Percentiles rank a stretch among this genome's conserved stretches.
Conservation (phyloP, 2,113 vertebrate species). For the Callochromis pleurospilus region DNA sequence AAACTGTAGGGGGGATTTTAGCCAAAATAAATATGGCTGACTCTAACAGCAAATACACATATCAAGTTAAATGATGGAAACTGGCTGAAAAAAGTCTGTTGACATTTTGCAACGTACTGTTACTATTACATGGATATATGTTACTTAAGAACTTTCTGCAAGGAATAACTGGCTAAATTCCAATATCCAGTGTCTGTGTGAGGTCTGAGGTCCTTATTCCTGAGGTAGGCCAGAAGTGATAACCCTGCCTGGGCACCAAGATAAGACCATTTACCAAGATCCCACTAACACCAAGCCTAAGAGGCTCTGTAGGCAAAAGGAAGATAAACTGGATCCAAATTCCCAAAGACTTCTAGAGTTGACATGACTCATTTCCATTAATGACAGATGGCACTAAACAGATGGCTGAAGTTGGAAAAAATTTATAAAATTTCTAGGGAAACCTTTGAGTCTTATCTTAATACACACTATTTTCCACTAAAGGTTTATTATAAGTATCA, state of each 20-base stretch:
- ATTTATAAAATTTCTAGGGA: background rate
- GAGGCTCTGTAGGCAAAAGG: constrained; percentile 12
- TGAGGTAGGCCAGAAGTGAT: constrained; percentile 54
- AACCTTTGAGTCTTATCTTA: background rate
- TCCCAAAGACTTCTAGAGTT: constrained; percentile 21
- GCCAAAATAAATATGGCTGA: constrained; percentile 37
- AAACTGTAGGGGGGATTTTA: constrained; percentile 23
- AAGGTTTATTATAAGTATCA: background rate
- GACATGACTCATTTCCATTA: constrained; percentile 23
- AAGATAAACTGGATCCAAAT: constrained; percentile 52
- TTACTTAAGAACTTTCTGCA: background rate
- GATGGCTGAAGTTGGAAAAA: constrained; percentile 3
- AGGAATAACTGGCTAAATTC: background rate
- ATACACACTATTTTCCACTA: background rate
- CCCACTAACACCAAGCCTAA: constrained; percentile 36
- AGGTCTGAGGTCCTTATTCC: constrained; percentile 43
- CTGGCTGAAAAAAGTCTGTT: background rate
- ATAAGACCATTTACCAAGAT: constrained; percentile 55
- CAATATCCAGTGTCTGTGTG: constrained; percentile 33
- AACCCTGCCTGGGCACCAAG: constrained; percentile 38
- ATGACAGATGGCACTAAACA: constrained; percentile 33
- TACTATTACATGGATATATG: background rate
- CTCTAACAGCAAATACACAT: background rate
- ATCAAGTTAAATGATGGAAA: background rate
- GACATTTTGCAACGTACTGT: background rate